Base-by-base conservation (phyloP, 2,888 invertebrate species). In the Strigamia crassipes region DNA sequence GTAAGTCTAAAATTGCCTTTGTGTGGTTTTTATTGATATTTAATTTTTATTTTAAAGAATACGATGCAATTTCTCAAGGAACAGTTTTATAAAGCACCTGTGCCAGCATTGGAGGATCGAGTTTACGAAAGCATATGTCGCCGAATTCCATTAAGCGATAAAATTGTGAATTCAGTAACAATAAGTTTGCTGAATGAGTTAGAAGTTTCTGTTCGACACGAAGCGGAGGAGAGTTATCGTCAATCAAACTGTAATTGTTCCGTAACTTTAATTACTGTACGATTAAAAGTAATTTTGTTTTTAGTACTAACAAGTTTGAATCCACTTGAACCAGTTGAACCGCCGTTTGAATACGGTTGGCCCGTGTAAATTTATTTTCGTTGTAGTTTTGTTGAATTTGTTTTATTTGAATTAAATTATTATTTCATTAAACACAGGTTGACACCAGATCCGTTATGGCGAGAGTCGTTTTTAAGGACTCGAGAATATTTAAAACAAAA, bases 11-110 rank as follows among this genome's bases (percentile, higher is more conserved):
- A 23, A 4, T n/a, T n/a, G 1, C 27, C 3, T 66, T 66, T 66
- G 2, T 66, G 21, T 5, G 1, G 8, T 78, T n/a, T 27, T 78
- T 34, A 42, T 23, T 27, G 9, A 80, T 51, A 12, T 51, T 51
- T 31, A 12, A 27, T 23, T 27, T 23, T 46, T 27, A 18, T 34
- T 81, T 41, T n/a, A 27, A 23, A 61, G 66, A 61, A 81, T 9
- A 56, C 66, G 10, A 61, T 81, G 56, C 27, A 56, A 31, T 81
- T 42, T 66, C 56, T 81, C n/a, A 81, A 81, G 61, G 66, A 66
- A 13, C 56, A 61, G 18, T 51, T 81, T 27, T 12, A 27, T 15
- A 56, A 34, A 27, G 81, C 81, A 4, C 81, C 81, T 38, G 81
- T 81, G 2, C 81, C 81, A 13, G n/a, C 6, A 38, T 41, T 81